Percentiles rank a stretch among this genome's conserved stretches.
Evolutionary conservation across 2,113 vertebrate species (phyloP).

Genomic region (Ellobius talpinus): DNA sequence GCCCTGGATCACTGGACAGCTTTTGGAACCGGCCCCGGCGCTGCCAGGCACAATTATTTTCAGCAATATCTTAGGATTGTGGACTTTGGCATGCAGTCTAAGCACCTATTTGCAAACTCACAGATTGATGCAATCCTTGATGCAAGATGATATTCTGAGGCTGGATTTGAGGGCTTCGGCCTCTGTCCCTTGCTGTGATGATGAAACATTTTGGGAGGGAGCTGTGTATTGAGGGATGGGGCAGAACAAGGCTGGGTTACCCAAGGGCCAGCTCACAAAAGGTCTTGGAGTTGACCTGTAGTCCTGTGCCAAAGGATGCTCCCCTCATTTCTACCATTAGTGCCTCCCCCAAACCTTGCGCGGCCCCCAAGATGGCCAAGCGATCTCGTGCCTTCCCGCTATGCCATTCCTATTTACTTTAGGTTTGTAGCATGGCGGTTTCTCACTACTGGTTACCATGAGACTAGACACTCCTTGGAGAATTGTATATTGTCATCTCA

Average conservation of each 20-base stretch:
- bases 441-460: not conserved
- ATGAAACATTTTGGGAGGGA: not conserved
- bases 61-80: constrained; percentile 86
- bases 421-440: rapidly evolving
- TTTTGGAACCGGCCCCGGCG: constrained; percentile 81
- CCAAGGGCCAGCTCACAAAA: not conserved
- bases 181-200: not conserved
- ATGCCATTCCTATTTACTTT: rapidly evolving
- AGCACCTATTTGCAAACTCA: constrained; percentile 73
- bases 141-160: not conserved
- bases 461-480: not conserved
- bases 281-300: not conserved
- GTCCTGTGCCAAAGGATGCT: not conserved
- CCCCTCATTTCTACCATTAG: too few species aligned
- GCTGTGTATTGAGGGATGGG: not conserved
- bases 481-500: rapidly evolving
- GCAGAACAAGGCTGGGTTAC: not conserved
- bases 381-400: rapidly evolving
- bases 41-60: constrained; percentile 90
- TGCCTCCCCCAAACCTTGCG: not conserved
- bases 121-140: constrained; percentile 65
- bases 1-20: constrained; percentile 80
- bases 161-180: not conserved
- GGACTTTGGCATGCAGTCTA: constrained; percentile 82
- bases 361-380: not conserved